Conservation (phyloP, 2,797 vertebrate species). For the Rhinophrynus dorsalis region DNA sequence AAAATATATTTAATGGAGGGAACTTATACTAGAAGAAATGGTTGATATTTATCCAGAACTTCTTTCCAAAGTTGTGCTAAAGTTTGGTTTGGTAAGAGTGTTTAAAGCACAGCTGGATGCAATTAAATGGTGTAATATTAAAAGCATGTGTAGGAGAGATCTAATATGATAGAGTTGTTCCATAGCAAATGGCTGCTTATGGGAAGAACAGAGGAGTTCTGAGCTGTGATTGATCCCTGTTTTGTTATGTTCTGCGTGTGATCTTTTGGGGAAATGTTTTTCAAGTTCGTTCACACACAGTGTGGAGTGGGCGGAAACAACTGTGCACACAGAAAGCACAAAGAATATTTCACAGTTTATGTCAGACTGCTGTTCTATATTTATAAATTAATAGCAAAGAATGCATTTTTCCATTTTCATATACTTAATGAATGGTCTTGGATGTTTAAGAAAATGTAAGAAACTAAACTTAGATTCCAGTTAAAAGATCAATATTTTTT, state of each 20-base stretch:
- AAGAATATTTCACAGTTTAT: conserved; percentile 19
- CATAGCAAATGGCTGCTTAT: conserved; percentile 61
- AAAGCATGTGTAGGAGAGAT: conserved; percentile 72
- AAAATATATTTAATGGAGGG: conserved; percentile 57
- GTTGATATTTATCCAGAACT: conserved; percentile 67
- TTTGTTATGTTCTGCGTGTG: conserved; percentile 24
- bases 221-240: conserved; percentile 52
- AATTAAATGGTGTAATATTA: conserved; percentile 75
- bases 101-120: conserved; percentile 71
- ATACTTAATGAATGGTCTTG: neutral
- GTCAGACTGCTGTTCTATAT: neutral
- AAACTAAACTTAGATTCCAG: no score
- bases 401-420: neutral
- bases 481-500: no score
- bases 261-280: conserved; percentile 32
- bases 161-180: conserved; percentile 68
- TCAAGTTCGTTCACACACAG: conserved; percentile 34
- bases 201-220: conserved; percentile 52
- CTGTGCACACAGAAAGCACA: conserved; percentile 15
- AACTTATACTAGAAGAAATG: conserved; percentile 60
- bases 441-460: conserved; percentile 39
- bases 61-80: conserved; percentile 63
- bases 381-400: conserved; percentile 7
- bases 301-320: conserved; percentile 34
- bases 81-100: conserved; percentile 70